Base-by-base conservation (phyloP, 1,140 invertebrate genomes). In the Leptoteleia sp. region DNA sequence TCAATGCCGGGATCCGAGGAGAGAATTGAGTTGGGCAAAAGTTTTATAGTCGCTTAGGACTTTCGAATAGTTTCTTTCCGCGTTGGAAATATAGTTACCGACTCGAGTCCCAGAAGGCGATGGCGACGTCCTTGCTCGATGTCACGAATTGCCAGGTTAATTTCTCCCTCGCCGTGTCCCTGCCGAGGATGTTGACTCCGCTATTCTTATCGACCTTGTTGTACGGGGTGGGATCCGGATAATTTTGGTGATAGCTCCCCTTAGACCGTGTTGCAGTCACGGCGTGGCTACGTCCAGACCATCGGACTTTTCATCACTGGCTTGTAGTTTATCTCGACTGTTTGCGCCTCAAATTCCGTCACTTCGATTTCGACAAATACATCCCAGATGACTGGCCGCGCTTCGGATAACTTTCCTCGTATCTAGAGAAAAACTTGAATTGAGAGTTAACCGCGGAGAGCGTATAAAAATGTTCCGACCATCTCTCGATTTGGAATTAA, bases 91-190 rank as follows among this genome's bases (percentile, higher is more conserved):
- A 80, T 65, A 80, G 77, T 80, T 80, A 71, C 72, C 40, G 76
- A 84, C 59, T 91, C 91, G 31, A 85, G 87, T 94, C 92, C 94
- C 94, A 95, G 81, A 94, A 92, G 61, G 92, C 90, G 25, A 95
- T 89, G 6, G 85, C 90, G 3, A 94, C 93, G 81, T 95, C 94
- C 68, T 92, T 86, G 48, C 92, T 91, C 40, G 91, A 90, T 3
- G 93, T 92, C 1, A 93, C 82, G 81, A 95, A 93, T 83, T 93
- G 93, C 33, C 91, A 82, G 5, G 90, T 91, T 45, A 90, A 88
- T 81, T 89, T 89, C 12, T 81, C 80, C 15, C 57, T 31, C 8
- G 25, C 3, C 4, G 79, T 65, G 16, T 89, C 83, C 38, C 84
- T 85, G 9, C 76, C 83, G 65, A 81, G 83, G 45, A 84, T 88